These are phyloP conservation scores for Thereva nobilitata DNA, from an alignment of 2,888 invertebrate species.

Conservation along the genomic window DNA sequence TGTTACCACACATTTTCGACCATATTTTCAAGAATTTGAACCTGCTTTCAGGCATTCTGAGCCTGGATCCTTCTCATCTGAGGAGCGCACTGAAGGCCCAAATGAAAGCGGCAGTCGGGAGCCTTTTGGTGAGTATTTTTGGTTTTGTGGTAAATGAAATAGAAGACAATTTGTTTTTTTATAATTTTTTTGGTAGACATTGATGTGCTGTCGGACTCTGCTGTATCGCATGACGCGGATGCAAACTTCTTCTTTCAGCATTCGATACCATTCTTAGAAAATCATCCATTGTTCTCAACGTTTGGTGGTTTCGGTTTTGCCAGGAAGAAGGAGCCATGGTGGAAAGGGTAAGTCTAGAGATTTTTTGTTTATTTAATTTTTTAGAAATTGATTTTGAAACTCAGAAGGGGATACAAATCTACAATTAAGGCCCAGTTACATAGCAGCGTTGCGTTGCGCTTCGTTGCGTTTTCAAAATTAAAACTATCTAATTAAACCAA, in stretches of 20 bases:
- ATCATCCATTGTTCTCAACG: conserved; percentile 53
- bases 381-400: no score
- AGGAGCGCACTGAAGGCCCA: conserved; percentile 36
- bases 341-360: conserved; percentile 54
- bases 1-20: conserved; percentile 36
- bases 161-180: no score
- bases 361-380: background rate
- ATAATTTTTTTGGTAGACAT: conserved; percentile 46
- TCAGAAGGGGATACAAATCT: no score
- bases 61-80: conserved; percentile 30
- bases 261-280: conserved; percentile 54
- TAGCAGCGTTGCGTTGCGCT: no score
- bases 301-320: conserved; percentile 54
- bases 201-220: conserved; percentile 51
- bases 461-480: no score
- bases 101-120: conserved; percentile 23
- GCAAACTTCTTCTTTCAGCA: conserved; percentile 53
- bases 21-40: conserved; percentile 40
- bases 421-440: no score
- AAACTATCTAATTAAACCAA: no score
- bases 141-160: no score
- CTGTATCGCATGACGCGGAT: conserved; percentile 46
- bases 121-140: conserved; percentile 36
- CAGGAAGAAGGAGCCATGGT: conserved; percentile 54
- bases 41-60: conserved; percentile 41